Evolutionary conservation across 2,113 vertebrate species (phyloP), one percentile per base, ranked within the genome.

Genomic region (Paedocypris sp.): DNA sequence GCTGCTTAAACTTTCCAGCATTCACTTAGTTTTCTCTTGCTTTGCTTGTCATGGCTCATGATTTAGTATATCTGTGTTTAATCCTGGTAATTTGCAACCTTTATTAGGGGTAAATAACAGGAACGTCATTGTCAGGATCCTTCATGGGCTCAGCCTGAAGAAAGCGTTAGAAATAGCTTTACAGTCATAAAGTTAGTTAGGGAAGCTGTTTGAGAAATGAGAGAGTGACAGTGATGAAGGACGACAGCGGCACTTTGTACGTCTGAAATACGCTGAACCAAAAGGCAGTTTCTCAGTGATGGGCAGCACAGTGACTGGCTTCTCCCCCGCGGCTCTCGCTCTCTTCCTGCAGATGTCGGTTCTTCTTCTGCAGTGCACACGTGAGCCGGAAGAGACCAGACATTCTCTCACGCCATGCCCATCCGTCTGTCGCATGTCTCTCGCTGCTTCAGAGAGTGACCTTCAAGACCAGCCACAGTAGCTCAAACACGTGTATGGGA

Each of bases 311-410:
- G 46, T 41, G 53, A 57, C 15, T 25, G 46, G 33, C 12, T n/a
- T 28, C 36, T 36, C 35, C 39, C 41, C 52, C 39, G 33, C 19
- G 19, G n/a, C n/a, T n/a, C 28, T 26, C 16, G 32, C 36, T 50
- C 35, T 47, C 41, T 51, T 33, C 51, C 58, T 51, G 58, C 68
- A 66, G 62, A 70, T 70, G 50, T 51, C 64, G 58, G 63, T 50
- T 52, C 64, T 53, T 66, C 32, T 51, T 38, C 57, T 62, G 49
- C 58, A 39, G 33, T 29, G 47, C 47, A 54, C 47, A 67, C 53
- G 60, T 63, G 64, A 33, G 47, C 47, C 50, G 52, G 23, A 29
- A 26, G 20, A 66, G 53, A 63, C 50, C 39, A 60, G 45, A 57
- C 20, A 23, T 32, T 54, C 15, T 31, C 22, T 47, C 49, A 32